These are phyloP conservation scores for Aphelenchoides avenae DNA, from an alignment of 1,140 invertebrate species.

Conservation along the genomic window DNA sequence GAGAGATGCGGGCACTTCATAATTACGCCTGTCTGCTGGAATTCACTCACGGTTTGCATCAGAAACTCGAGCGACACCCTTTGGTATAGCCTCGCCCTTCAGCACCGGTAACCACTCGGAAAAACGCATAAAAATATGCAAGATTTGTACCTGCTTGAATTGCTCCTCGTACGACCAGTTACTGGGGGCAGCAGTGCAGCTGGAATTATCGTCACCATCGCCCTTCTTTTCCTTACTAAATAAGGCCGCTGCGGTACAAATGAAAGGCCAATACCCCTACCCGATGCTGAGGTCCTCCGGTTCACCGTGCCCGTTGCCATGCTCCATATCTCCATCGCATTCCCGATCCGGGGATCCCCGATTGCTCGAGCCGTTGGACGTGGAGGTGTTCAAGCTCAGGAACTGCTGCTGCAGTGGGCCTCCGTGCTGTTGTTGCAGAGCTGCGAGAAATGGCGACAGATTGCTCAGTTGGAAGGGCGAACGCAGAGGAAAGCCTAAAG, in stretches of 20 bases:
- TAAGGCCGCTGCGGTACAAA: background rate
- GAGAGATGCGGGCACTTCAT: background rate
- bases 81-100: background rate
- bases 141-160: constrained; percentile 46
- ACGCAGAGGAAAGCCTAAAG: constrained; percentile 14
- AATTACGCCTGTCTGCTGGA: constrained; percentile 10
- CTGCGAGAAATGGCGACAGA: constrained; percentile 27
- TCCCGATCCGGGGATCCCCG: background rate
- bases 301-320: background rate
- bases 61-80: constrained; percentile 15
- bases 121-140: too few relatives aligned
- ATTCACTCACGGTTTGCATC: background rate
- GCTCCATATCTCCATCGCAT: background rate
- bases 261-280: background rate
- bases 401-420: background rate
- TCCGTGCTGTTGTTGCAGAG: constrained; percentile 15
- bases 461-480: constrained; percentile 29
- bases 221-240: background rate
- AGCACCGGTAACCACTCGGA: constrained; percentile 9
- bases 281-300: constrained; percentile 25
- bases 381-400: background rate
- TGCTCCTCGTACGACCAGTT: constrained; percentile 45
- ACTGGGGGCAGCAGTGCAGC: constrained; percentile 12
- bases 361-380: constrained; percentile 7
- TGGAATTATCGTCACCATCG: background rate